Evolutionary conservation across 2,888 invertebrate genomes (phyloP).

Genomic region (Macrophya annulata): DNA sequence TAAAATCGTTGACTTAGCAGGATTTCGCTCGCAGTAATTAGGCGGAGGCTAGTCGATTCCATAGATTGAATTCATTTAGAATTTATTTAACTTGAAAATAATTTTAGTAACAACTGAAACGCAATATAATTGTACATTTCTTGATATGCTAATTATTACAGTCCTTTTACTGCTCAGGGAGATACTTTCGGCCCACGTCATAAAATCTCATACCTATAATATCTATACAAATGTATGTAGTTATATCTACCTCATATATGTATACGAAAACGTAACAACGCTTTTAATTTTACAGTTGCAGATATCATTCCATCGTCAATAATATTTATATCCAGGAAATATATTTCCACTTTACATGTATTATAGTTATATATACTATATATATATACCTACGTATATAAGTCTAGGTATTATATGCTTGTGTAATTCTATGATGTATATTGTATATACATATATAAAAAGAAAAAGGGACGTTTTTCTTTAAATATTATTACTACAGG

Average conservation of each 20-base stretch:
- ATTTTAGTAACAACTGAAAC: conserved; percentile 40
- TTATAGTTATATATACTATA: neutral
- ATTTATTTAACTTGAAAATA: conserved; percentile 38
- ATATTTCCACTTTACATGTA: neutral
- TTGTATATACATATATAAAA: no score
- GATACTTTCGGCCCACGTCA: conserved; percentile 30
- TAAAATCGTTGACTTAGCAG: neutral
- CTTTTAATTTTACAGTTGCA: conserved; percentile 54
- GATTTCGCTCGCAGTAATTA: neutral
- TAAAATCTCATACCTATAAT: conserved; percentile 29
- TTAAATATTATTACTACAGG: conserved; percentile 9
- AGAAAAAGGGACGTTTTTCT: neutral
- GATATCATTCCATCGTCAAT: conserved; percentile 1
- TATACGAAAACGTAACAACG: conserved; percentile 49
- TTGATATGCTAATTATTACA: conserved; percentile 44
- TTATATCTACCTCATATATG: neutral
- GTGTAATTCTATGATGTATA: conserved; percentile 11
- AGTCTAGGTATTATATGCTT: neutral
- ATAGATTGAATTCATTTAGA: neutral
- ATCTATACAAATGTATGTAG: no score
- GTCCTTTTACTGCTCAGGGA: conserved; percentile 34
- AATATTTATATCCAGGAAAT: conserved; percentile 31
- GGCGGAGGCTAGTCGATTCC: neutral
- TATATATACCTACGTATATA: neutral
- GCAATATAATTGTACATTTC: conserved; percentile 52